phyloP scores from a whole-genome alignment of 2,797 vertebrate species.

The Gallinago nigripennis region DNA sequence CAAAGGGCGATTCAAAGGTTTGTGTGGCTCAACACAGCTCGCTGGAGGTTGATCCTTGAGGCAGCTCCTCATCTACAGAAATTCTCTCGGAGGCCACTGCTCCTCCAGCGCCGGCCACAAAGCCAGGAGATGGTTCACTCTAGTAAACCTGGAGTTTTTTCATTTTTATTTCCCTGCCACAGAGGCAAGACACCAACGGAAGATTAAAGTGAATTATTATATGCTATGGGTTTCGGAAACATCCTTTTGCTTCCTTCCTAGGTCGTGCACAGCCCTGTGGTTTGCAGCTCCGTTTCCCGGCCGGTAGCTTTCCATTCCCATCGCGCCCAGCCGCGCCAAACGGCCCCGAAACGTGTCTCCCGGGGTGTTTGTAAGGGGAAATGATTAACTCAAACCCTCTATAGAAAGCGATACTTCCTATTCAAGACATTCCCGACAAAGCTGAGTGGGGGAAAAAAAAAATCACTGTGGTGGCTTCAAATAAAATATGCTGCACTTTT shows the following conservation, averaged over 20 bases:
- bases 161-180: background rate
- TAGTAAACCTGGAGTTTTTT: background rate
- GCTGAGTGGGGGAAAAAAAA: background rate
- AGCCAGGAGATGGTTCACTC: background rate
- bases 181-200: conserved; percentile 16
- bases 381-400: conserved; percentile 17
- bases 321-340: background rate
- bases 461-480: background rate
- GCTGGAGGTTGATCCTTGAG: fast-evolving
- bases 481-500: background rate
- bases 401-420: conserved; percentile 51
- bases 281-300: conserved; percentile 6
- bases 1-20: background rate
- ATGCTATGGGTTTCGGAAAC: conserved; percentile 64
- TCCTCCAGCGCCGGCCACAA: background rate
- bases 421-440: conserved; percentile 15
- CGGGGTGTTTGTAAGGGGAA: conserved; percentile 14
- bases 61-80: background rate
- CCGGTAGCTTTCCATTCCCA: conserved; percentile 47
- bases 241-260: conserved; percentile 69
- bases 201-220: conserved; percentile 69
- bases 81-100: background rate
- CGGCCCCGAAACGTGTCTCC: background rate
- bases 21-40: background rate
- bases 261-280: conserved; percentile 46